Percentiles rank a stretch among this genome's conserved stretches.
These are phyloP conservation scores for Argyresthia albistria DNA, from an alignment of 2,888 invertebrate genomes.

Conservation along the genomic window DNA sequence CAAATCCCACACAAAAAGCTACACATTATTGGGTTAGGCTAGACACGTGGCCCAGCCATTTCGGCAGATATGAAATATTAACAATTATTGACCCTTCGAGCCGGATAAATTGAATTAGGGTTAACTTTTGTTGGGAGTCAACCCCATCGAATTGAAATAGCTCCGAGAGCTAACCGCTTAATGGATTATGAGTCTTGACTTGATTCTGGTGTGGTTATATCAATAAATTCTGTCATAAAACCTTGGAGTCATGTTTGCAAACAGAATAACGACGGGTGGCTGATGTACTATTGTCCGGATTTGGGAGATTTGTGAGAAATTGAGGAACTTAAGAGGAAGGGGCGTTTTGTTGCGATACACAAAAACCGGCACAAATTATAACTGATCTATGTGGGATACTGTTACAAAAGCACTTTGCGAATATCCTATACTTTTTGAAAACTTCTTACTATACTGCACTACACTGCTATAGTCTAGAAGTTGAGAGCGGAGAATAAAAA, in stretches of 20 bases:
- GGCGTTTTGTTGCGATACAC: background rate
- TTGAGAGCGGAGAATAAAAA: too few relatives aligned
- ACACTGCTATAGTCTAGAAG: too few relatives aligned
- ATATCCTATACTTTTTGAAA: too few relatives aligned
- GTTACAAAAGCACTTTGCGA: background rate
- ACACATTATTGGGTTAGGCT: conserved; percentile 21
- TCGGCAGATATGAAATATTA: background rate
- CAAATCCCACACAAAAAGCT: conserved; percentile 23
- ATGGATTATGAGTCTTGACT: background rate
- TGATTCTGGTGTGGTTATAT: background rate
- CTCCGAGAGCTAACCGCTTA: background rate
- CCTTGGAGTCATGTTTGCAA: conserved; percentile 44
- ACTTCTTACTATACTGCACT: too few relatives aligned
- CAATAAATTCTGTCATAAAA: conserved; percentile 10
- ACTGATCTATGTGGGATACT: background rate
- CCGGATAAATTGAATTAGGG: conserved; percentile 41
- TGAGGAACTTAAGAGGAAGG: background rate
- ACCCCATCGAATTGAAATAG: background rate
- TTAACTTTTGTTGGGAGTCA: conserved; percentile 16
- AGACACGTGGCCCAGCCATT: conserved; percentile 17
- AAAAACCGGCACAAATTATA: background rate
- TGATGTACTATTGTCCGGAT: conserved; percentile 29
- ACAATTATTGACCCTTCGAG: conserved; percentile 2
- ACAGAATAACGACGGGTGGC: conserved; percentile 43
- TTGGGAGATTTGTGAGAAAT: background rate